A percentile compares a stretch with the other conserved stretches of the same genome.
Conservation (phyloP, 2,888 invertebrate genomes). For the Keiferia lycopersicella region DNA sequence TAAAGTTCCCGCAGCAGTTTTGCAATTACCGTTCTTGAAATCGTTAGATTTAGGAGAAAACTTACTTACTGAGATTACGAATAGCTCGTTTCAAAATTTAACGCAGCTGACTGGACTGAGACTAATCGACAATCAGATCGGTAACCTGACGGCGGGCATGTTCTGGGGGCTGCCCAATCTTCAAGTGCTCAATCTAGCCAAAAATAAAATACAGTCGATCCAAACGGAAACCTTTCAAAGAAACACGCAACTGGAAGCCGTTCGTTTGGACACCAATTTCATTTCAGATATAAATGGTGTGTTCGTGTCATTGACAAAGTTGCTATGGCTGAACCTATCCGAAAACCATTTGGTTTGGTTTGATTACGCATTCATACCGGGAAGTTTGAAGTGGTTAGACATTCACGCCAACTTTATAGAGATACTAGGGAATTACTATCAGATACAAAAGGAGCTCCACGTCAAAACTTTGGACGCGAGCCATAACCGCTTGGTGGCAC, state of each 20-base stretch:
- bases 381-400: slow-evolving; percentile 93
- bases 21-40: slow-evolving; percentile 90
- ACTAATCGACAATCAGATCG: slow-evolving; percentile 94
- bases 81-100: slow-evolving; percentile 92
- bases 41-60: slow-evolving; percentile 96
- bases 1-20: slow-evolving; percentile 91
- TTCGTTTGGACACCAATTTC: slow-evolving; percentile 93
- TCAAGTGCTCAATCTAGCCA: slow-evolving; percentile 93
- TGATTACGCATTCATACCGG: slow-evolving; percentile 95
- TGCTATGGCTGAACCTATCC: slow-evolving; percentile 93
- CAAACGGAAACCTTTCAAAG: slow-evolving; percentile 92
- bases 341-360: slow-evolving; percentile 96
- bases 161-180: slow-evolving; percentile 91
- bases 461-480: slow-evolving; percentile 94
- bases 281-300: slow-evolving; percentile 94
- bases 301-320: slow-evolving; percentile 90
- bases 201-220: slow-evolving; percentile 93
- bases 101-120: slow-evolving; percentile 93
- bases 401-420: slow-evolving; percentile 95
- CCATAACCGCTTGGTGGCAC: slow-evolving; percentile 91
- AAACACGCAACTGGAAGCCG: slow-evolving; percentile 91
- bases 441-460: slow-evolving; percentile 88
- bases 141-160: slow-evolving; percentile 92
- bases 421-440: slow-evolving; percentile 93
- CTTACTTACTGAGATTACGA: slow-evolving; percentile 89